Evolutionary conservation across 2,888 invertebrate genomes (phyloP), one percentile per base, ranked within the genome.

Genomic region (Spisula solida): DNA sequence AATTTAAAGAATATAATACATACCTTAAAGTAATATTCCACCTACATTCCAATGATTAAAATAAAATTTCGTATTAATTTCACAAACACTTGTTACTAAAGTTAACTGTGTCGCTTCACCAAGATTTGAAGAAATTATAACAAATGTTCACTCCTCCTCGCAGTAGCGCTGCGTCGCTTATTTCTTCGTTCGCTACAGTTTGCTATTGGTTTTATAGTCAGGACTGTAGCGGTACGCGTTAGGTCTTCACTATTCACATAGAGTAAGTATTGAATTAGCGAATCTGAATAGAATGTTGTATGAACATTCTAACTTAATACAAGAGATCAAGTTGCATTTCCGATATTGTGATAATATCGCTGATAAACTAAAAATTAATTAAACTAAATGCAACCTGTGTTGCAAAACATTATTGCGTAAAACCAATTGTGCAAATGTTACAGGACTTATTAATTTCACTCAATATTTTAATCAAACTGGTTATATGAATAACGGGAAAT

Each of bases 211-310:
- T 66, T 66, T 25, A 25, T 25, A n/a, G 25, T 25, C 5, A 25
- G n/a, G 60, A 66, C 25, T 25, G 60, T 66, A 66, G 60, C 60
- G n/a, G 60, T 25, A 66, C 60, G 60, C 25, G 60, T 66, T 66
- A 66, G 25, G 25, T 25, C 60, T 66, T 66, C 60, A 66, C 10
- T n/a, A 66, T 25, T 20, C 60, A 5, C 0, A 66, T 66, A 66
- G 25, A 25, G 25, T 12, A 66, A 66, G 60, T 66, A 66, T 66
- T 66, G 10, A 66, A 25, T 66, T 25, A 25, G 25, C 16, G 60
- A 25, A 66, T 66, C 60, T 25, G 60, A 25, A 25, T n/a, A 25
- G 60, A 66, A 25, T 66, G 41, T 41, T 66, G n/a, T 66, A 25
- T 20, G 10, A 66, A 66, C 20, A 5, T n/a, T 66, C 10, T 66